phyloP scores from a whole-genome alignment of 2,113 vertebrate species.

The Mustelus asterias region DNA sequence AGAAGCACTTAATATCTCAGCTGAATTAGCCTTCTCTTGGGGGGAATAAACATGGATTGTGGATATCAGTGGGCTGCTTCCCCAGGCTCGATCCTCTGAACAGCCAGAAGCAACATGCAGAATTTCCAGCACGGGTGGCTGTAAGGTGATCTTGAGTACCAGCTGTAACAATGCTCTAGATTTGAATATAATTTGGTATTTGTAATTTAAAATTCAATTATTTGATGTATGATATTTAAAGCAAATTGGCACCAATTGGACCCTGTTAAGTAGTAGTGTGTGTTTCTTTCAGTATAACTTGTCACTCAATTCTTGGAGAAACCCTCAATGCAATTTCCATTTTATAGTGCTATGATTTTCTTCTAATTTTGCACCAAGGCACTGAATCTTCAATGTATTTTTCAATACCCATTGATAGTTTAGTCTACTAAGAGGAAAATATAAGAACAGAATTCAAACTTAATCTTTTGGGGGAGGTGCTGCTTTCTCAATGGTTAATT shows the following conservation, averaged over 20 bases:
- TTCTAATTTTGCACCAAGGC: not conserved
- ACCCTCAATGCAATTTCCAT: not conserved
- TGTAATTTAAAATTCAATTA: not conserved
- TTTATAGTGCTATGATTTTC: not conserved
- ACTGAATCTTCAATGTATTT: not conserved
- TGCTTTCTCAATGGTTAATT: not conserved
- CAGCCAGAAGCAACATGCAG: not conserved
- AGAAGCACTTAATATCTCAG: not conserved
- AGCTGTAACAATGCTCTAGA: not conserved
- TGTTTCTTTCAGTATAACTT: not conserved
- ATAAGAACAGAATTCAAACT: not conserved
- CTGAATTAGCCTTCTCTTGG: not conserved
- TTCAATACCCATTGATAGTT: not conserved
- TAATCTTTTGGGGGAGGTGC: not conserved
- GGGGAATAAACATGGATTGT: not conserved
- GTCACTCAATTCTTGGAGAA: not conserved
- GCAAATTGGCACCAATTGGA: not conserved
- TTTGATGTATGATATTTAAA: not conserved
- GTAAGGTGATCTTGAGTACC: not conserved
- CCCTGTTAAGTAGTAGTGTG: not conserved
- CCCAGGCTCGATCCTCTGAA: not conserved
- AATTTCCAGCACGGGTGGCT: not conserved
- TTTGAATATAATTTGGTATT: not conserved
- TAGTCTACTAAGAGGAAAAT: not conserved
- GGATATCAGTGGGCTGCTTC: not conserved